Base-by-base conservation (phyloP, 2,797 vertebrate genomes). In the Hybognathus amarus region DNA sequence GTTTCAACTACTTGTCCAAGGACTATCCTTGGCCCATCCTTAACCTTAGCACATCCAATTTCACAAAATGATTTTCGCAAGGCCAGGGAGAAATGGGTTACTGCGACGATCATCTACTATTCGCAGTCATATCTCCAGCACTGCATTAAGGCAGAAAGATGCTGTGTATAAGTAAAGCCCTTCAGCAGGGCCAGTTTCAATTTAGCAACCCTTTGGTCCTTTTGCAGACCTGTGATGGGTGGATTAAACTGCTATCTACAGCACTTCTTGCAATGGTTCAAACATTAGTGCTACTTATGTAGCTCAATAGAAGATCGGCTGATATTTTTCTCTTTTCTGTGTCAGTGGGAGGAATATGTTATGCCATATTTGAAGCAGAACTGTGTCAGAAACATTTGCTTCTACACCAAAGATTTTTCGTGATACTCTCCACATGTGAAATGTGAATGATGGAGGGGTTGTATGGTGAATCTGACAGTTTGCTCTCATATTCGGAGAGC, bases 321-420 rank as follows among this genome's bases (percentile, higher is more conserved):
- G 69, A 12, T 73, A 71, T 67, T 79, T 52, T 68, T 66, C 45
- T 67, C 42, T 54, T 78, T 64, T 74, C 59, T 30, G 33, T 74
- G 70, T 74, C 59, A 75, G 80, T 76, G 80, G 80, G 80, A 76
- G 80, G 71, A 82, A 82, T 76, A 67, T 67, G 36, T 82, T 54
- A 75, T 82, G 33, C 80, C 80, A 66, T 75, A 54, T 82, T 22
- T 67, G 33, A 76, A 54, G 61, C 61, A 52, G n/a, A 82, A 82
- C 17, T 76, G 69, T 75, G 61, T 75, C 80, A 56, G 40, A 50
- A 80, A 50, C 61, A 64, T 82, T 36, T 52, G 15, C 33, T 82
- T 75, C 12, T 6, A 36, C 0, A 20, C 56, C n/a, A 59, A 73
- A 81, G 50, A 69, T 30, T 59, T 42, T 40, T 68, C 13, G 18